Conservation (phyloP, 2,113 vertebrate genomes). For the Atrichornis clamosus region DNA sequence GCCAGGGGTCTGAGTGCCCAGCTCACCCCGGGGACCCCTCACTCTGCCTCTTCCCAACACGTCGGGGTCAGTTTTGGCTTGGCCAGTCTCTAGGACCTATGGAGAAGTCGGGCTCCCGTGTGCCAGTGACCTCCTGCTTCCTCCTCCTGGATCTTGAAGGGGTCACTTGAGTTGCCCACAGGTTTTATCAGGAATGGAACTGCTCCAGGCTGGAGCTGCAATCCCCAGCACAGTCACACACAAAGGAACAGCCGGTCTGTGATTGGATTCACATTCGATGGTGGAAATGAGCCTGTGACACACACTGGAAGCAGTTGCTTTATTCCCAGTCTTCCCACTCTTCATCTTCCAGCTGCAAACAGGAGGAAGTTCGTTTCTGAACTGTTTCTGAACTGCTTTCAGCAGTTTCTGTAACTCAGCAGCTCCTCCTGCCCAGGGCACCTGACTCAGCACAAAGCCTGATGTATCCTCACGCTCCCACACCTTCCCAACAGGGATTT, state of each 20-base stretch:
- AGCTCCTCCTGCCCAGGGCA: not conserved
- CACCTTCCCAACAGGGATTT: not conserved
- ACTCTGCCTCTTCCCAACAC: not conserved
- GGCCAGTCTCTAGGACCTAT: not conserved
- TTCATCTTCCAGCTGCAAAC: constrained; percentile 87
- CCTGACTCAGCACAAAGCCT: not conserved
- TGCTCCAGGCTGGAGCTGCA: constrained; percentile 42
- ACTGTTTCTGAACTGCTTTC: not conserved
- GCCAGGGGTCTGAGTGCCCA: not conserved
- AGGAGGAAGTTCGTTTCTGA: not conserved
- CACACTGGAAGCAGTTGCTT: constrained; percentile 45
- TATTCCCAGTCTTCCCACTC: constrained; percentile 99
- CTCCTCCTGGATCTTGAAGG: not conserved
- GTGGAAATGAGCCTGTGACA: constrained; percentile 53
- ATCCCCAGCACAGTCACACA: constrained; percentile 56
- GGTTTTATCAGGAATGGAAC: constrained; percentile 19
- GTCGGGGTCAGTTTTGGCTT: not conserved
- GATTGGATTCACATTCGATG: constrained; percentile 39
- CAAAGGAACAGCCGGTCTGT: constrained; percentile 42
- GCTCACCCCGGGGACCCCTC: not conserved
- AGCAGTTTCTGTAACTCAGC: not conserved
- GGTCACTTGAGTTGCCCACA: not conserved
- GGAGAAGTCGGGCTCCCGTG: not conserved
- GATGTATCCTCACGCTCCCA: not conserved
- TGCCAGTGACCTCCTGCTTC: not conserved